Percentiles rank a stretch among this genome's conserved stretches.
Conservation (phyloP, 1,140 invertebrate genomes). For the Leptestheria dahalacensis region DNA sequence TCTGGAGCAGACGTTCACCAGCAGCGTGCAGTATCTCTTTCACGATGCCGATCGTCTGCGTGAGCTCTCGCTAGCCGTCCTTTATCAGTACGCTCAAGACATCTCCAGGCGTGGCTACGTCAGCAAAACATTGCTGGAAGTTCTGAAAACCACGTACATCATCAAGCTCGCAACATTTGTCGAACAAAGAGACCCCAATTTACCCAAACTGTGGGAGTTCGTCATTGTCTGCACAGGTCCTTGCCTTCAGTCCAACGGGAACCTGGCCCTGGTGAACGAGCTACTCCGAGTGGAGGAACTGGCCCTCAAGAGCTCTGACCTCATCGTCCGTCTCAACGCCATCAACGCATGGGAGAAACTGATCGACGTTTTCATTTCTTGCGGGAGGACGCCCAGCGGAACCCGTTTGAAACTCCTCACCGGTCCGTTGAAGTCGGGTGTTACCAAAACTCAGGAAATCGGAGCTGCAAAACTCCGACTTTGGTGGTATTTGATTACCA, state of each 20-base stretch:
- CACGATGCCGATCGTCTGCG: neutral
- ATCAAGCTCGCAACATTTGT: neutral
- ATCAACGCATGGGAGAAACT: neutral
- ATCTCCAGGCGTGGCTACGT: neutral
- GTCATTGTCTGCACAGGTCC: neutral
- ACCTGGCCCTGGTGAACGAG: neutral
- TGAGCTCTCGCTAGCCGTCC: neutral
- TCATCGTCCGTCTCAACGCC: neutral
- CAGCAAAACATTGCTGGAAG: neutral
- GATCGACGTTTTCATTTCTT: neutral
- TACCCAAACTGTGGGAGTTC: neutral
- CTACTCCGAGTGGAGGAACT: neutral
- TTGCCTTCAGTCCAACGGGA: neutral
- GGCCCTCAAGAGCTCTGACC: neutral
- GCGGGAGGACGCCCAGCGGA: neutral
- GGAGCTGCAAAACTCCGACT: neutral
- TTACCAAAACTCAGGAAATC: neutral
- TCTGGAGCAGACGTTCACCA: neutral
- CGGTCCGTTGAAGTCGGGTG: neutral
- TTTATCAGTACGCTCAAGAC: neutral
- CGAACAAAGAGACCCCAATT: neutral
- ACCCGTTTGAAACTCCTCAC: neutral
- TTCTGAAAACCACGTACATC: neutral
- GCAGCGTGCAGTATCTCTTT: neutral
- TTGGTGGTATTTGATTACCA: neutral